Conservation (phyloP, 2,888 invertebrate species). For the Sisyra nigra region DNA sequence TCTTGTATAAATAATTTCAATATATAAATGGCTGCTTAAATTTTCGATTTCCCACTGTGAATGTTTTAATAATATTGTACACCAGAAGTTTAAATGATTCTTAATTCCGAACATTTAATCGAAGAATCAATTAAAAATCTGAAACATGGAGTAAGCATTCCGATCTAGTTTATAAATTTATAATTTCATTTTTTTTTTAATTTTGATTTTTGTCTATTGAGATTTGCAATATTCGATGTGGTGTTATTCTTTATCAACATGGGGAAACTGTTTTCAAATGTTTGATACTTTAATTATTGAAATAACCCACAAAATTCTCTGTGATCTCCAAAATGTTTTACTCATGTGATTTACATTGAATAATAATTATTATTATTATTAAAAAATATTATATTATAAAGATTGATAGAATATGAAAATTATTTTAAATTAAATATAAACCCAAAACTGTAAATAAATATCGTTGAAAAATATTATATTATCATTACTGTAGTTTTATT, state of each 20-base stretch:
- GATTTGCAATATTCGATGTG: slow-evolving; percentile 2
- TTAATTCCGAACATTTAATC: neutral
- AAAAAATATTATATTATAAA: no score
- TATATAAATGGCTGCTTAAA: no score
- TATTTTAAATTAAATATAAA: slow-evolving; percentile 2
- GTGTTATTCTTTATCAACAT: neutral
- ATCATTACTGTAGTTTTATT: slow-evolving; percentile 11
- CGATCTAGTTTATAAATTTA: slow-evolving; percentile 3
- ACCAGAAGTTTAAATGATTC: no score
- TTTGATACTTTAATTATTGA: neutral
- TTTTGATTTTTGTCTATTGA: slow-evolving; percentile 1
- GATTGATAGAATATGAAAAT: no score
- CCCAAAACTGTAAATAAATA: slow-evolving; percentile 11
- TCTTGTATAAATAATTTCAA: no score
- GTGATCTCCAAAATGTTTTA: slow-evolving; percentile 31
- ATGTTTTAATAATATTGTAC: no score
- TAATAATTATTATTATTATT: slow-evolving; percentile 10
- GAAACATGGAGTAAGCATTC: slow-evolving; percentile 3
- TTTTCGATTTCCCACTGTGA: no score
- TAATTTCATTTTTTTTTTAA: neutral
- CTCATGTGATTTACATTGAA: slow-evolving; percentile 12
- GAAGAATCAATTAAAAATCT: neutral
- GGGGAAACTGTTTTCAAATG: neutral
- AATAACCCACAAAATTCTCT: slow-evolving; percentile 30
- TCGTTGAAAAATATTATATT: slow-evolving; percentile 11